phyloP scores from a whole-genome alignment of 2,888 invertebrate species.

The Lydus trimaculatus region DNA sequence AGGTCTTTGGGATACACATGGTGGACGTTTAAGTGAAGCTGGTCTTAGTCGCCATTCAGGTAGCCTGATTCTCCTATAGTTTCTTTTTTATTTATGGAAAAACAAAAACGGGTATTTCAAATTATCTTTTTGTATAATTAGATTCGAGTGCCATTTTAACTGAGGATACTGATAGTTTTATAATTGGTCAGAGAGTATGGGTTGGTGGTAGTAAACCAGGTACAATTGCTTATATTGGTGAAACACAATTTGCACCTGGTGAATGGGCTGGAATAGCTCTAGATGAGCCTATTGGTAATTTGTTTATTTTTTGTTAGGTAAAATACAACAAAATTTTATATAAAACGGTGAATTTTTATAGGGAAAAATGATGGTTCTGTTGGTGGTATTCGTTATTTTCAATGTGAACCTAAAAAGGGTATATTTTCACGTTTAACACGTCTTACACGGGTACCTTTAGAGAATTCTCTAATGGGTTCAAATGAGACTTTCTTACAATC shows the following conservation, averaged over 20 bases:
- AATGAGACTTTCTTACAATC: conserved; percentile 54
- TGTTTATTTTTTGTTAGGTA: too few species aligned
- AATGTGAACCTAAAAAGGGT: conserved; percentile 91
- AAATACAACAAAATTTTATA: not conserved
- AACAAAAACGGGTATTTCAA: not conserved
- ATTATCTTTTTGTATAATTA: conserved; percentile 53
- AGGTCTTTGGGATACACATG: conserved; percentile 76
- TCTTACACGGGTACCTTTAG: conserved; percentile 76
- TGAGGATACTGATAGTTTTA: conserved; percentile 93
- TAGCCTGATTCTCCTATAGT: conserved; percentile 57
- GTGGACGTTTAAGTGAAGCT: conserved; percentile 77
- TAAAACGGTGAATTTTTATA: conserved; percentile 49
- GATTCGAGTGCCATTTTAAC: conserved; percentile 86
- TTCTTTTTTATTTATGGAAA: not conserved
- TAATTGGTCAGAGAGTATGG: conserved; percentile 94
- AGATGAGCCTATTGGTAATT: conserved; percentile 92
- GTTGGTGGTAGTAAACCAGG: conserved; percentile 93
- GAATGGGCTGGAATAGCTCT: conserved; percentile 98
- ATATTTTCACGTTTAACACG: conserved; percentile 91
- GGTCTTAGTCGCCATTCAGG: conserved; percentile 79
- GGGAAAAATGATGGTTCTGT: conserved; percentile 98
- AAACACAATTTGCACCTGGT: conserved; percentile 96
- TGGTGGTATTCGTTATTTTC: conserved; percentile 90
- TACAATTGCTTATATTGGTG: conserved; percentile 91
- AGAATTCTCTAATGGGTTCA: conserved; percentile 60